phyloP scores from a whole-genome alignment of 2,888 invertebrate species.

The Pandemis corylana region DNA sequence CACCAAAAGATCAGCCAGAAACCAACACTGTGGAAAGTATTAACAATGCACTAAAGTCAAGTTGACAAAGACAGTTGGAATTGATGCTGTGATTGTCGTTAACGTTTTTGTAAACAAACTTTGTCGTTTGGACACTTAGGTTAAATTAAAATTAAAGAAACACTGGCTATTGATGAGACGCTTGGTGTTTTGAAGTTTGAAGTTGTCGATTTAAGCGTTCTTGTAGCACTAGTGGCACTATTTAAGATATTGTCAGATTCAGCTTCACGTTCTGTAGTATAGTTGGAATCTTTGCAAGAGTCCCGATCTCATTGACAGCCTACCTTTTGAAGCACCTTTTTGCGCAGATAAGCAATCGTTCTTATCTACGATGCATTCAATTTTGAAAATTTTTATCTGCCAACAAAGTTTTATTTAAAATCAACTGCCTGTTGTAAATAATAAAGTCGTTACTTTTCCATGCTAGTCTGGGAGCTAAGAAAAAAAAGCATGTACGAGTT shows the following conservation, averaged over 20 bases:
- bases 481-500: too few relatives aligned
- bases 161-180: background rate
- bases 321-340: too few relatives aligned
- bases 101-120: constrained; percentile 25
- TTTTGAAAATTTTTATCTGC: too few relatives aligned
- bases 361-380: too few relatives aligned
- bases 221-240: background rate
- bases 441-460: too few relatives aligned
- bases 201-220: background rate
- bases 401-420: too few relatives aligned
- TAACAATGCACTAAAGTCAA: constrained; percentile 22
- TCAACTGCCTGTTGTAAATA: too few relatives aligned
- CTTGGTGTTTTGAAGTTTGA: background rate
- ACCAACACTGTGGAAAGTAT: constrained; percentile 4
- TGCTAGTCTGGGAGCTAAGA: too few relatives aligned
- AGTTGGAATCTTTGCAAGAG: too few relatives aligned
- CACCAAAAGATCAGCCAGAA: constrained; percentile 47
- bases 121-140: background rate
- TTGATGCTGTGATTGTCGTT: constrained; percentile 9
- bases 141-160: background rate
- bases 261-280: background rate
- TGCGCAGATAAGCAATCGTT: too few relatives aligned
- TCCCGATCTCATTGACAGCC: too few relatives aligned
- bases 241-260: background rate
- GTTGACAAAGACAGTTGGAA: constrained; percentile 25